Evolutionary conservation across 1,140 invertebrate genomes (phyloP), one percentile per base, ranked within the genome.

Genomic region (Aricia agestis): DNA sequence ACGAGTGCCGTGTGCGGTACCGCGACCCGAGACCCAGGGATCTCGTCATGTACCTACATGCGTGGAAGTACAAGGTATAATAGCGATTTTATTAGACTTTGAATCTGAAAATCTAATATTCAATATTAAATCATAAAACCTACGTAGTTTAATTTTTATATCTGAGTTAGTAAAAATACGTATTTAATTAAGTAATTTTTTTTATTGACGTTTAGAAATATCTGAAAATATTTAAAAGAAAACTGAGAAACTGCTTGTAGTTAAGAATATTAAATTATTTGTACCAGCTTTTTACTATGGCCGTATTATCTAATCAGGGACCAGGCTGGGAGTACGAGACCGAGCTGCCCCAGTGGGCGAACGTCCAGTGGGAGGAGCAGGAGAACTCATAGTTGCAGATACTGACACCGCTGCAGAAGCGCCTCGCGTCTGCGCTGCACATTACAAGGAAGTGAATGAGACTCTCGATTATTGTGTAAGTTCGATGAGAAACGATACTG

Each of bases 11-110:
- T 87, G 95, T 97, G 13, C 94, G 96, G 68, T 98, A 97, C 91
- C 92, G 96, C 71, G 98, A 99, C 87, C 98, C 98, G 0, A 95
- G 96, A 71, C 96, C 97, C 0, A 94, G 95, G 73, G 97, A 99
- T 85, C 93, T 99, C 17, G 95, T 98, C 71, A 98, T 99, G 97
- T 99, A 98, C 89, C 93, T 99, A 15, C 98, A 99, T 90, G 98
- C 98, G 17, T 97, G 97, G 94, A 96, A 95, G 82, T 99, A 98
- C 86, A 95, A 95, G 93, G 96, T 94, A 76, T 32, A 19, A 17
- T 68, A 41, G 19, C 6, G n/a, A 63, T 59, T 69, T 69, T 68
- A 25, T 67, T 32, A 31, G 66, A 52, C 0, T 10, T 67, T 6
- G 32, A 15, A 67, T 15, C 9, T 42, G 15, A 13, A 65, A 65